Evolutionary conservation across 1,140 invertebrate species (phyloP), one percentile per base, ranked within the genome.

Genomic region (Cyclargus thomasi): DNA sequence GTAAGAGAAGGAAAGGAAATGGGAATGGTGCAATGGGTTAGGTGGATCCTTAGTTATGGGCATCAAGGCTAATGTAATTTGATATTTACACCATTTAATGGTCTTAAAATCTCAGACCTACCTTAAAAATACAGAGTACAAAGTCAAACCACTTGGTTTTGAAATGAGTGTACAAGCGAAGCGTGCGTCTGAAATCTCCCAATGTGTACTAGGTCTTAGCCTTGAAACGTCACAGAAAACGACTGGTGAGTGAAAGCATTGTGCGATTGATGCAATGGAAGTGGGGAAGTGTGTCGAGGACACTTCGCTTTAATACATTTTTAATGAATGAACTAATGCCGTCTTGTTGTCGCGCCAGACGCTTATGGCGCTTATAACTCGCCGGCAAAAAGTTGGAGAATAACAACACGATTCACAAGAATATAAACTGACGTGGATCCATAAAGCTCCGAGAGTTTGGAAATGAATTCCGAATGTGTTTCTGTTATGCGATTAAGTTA

Each of bases 221-320:
- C 85, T 88, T 86, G 86, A 84, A 85, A 82, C 81, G 82, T 88
- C 80, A 85, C 81, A 80, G 86, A 88, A 84, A 85, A 81, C 80
- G 77, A 76, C 75, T 70, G 77, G 68, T 73, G 75, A 82, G 87
- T 86, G 87, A 88, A 90, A 90, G 86, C 87, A 85, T 81, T 82
- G 72, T 79, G 77, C 80, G 79, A 79, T 85, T 88, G 85, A 82
- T 83, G 81, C 80, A 84, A 83, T 79, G 74, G 76, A 74, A 77
- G 80, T 73, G 72, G 73, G 69, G 76, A 83, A 82, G 78, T 82
- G 73, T 82, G 83, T 80, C 83, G 81, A 83, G 81, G 81, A 83
- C 83, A 77, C 70, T 72, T 70, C 59, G 57, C 69, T 68, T 64
- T 74, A 71, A 75, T 77, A 67, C 74, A 75, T 75, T 68, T 74